These are phyloP conservation scores for Sogatella furcifera DNA, from an alignment of 1,140 invertebrate genomes.

Conservation along the genomic window DNA sequence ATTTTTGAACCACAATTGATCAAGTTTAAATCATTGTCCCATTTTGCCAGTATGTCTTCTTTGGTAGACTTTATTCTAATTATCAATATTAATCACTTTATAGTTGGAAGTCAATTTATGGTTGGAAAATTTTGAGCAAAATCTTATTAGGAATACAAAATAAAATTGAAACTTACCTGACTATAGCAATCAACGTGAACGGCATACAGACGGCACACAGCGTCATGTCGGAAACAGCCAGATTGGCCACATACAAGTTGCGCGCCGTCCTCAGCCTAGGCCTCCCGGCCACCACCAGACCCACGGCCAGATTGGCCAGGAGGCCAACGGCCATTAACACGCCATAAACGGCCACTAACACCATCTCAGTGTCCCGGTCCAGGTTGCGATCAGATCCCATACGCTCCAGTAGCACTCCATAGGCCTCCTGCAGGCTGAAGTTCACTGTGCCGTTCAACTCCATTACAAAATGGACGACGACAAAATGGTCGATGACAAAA, in stretches of 20 bases:
- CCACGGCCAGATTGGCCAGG: slow-evolving; percentile 33
- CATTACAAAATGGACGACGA: slow-evolving; percentile 9
- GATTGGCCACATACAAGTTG: slow-evolving; percentile 52
- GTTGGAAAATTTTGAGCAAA: no score
- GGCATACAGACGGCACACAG: slow-evolving; percentile 47
- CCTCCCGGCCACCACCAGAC: slow-evolving; percentile 31
- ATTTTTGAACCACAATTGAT: no score
- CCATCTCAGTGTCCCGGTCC: slow-evolving; percentile 16
- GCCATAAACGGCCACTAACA: slow-evolving; percentile 30
- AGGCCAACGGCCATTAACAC: slow-evolving; percentile 33
- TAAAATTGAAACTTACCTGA: slow-evolving; percentile 12
- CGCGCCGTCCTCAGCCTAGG: slow-evolving; percentile 41
- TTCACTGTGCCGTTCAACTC: slow-evolving; percentile 24
- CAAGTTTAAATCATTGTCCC: no score
- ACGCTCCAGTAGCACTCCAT: slow-evolving; percentile 21
- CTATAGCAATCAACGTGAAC: slow-evolving; percentile 38
- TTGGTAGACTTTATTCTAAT: no score
- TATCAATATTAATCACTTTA: no score
- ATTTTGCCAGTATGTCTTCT: no score
- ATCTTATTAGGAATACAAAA: no score
- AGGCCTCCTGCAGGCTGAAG: slow-evolving; percentile 24
- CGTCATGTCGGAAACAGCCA: slow-evolving; percentile 44
- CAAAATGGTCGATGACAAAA: no score
- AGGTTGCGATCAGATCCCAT: slow-evolving; percentile 16
- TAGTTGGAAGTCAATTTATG: no score